A percentile compares a stretch with the other conserved stretches of the same genome.
Conservation (phyloP, 2,113 vertebrate genomes). For the Apeltes quadracus region DNA sequence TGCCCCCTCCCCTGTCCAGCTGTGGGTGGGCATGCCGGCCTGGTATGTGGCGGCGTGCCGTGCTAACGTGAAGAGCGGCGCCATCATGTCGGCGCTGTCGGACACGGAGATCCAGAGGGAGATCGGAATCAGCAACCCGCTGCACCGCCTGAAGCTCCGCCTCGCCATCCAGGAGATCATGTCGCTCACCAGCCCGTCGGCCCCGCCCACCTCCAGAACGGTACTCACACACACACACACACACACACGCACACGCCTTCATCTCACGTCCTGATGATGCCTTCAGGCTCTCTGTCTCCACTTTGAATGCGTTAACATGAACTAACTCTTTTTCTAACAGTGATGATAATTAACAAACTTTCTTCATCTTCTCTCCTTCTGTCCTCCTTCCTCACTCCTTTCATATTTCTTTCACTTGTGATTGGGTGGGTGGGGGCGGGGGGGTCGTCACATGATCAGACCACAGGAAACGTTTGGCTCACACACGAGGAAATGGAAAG, state of each 20-base stretch:
- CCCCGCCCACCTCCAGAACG: constrained; percentile 95
- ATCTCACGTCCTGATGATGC: background rate
- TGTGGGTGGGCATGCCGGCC: constrained; percentile 99
- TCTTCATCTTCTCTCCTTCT: constrained; percentile 82
- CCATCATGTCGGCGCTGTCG: constrained; percentile 97
- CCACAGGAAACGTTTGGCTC: constrained; percentile 99
- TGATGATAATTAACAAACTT: constrained; percentile 58
- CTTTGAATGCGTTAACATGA: constrained; percentile 26
- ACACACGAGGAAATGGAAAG: constrained; percentile 99
- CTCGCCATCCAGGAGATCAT: constrained; percentile 99
- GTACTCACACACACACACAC: constrained; percentile 69
- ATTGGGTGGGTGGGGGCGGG: constrained; percentile 66
- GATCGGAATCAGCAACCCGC: constrained; percentile 96
- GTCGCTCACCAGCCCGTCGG: constrained; percentile 96
- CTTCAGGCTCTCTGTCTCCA: constrained; percentile 1
- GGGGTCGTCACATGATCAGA: constrained; percentile 85
- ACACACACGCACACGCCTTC: background rate
- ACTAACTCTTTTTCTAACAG: constrained; percentile 51
- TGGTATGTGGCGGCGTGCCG: constrained; percentile 98
- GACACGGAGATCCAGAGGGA: constrained; percentile 98
- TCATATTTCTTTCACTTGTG: constrained; percentile 77
- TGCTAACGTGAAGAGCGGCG: constrained; percentile 96
- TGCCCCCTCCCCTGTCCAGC: constrained; percentile 70
- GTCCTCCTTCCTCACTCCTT: constrained; percentile 80
- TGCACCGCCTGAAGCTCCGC: constrained; percentile 94